Conservation (phyloP, 1,140 invertebrate genomes). For the Spodoptera frugiperda region DNA sequence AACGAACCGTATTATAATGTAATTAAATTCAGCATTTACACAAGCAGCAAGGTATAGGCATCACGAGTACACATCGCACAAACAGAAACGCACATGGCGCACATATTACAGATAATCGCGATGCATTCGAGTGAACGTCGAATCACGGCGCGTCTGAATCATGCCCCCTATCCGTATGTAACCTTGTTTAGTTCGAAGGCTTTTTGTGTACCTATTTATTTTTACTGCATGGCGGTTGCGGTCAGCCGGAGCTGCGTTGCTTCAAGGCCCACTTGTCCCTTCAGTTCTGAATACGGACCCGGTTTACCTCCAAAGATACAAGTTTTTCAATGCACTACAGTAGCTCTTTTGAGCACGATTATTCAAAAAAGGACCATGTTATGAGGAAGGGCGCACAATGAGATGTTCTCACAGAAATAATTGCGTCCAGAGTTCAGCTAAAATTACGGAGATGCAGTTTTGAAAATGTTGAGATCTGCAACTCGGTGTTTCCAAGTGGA, state of each 20-base stretch:
- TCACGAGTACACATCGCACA: slow-evolving; percentile 21
- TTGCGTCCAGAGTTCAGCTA: slow-evolving; percentile 40
- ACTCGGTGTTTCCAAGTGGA: not conserved
- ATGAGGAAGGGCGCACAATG: slow-evolving; percentile 56
- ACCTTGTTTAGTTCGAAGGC: slow-evolving; percentile 62
- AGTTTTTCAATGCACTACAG: slow-evolving; percentile 56
- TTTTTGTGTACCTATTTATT: slow-evolving; percentile 57
- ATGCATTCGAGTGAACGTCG: slow-evolving; percentile 52
- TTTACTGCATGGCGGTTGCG: slow-evolving; percentile 58
- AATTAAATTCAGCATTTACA: slow-evolving; percentile 55
- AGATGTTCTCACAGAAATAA: slow-evolving; percentile 51
- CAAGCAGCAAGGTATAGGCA: slow-evolving; percentile 13
- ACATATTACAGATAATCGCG: slow-evolving; percentile 51
- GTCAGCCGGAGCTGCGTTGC: slow-evolving; percentile 51
- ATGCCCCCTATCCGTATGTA: slow-evolving; percentile 46
- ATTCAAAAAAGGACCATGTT: slow-evolving; percentile 48
- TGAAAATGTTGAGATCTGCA: slow-evolving; percentile 21
- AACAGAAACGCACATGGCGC: slow-evolving; percentile 49
- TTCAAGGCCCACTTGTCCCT: slow-evolving; percentile 69
- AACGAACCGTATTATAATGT: slow-evolving; percentile 40
- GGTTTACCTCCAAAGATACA: slow-evolving; percentile 68
- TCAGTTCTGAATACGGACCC: slow-evolving; percentile 63
- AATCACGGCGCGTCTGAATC: slow-evolving; percentile 55
- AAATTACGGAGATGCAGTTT: slow-evolving; percentile 11
- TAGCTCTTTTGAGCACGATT: slow-evolving; percentile 46